These are phyloP conservation scores for Pachypeltis micranthus DNA, from an alignment of 1,140 invertebrate genomes.

Conservation along the genomic window DNA sequence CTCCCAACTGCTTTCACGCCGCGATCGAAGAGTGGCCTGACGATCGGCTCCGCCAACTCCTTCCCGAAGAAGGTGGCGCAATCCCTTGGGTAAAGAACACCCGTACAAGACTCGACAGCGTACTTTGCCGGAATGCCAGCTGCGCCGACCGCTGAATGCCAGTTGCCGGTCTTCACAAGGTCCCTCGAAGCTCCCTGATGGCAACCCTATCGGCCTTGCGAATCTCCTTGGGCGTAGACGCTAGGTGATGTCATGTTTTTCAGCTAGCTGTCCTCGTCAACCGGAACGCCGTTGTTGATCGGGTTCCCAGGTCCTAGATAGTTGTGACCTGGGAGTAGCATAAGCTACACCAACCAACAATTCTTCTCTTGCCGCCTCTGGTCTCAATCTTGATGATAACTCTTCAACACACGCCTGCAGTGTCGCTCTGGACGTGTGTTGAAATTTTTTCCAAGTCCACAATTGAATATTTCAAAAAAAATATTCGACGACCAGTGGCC, in stretches of 20 bases:
- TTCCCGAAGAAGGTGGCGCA: neutral
- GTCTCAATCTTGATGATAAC: too few species aligned
- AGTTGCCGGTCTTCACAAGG: neutral
- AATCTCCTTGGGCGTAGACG: neutral
- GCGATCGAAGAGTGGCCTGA: too few species aligned
- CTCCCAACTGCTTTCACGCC: too few species aligned
- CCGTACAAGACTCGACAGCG: neutral
- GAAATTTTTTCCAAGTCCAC: too few species aligned
- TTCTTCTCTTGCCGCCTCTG: too few species aligned
- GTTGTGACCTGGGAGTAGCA: constrained; percentile 5
- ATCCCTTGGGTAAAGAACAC: neutral
- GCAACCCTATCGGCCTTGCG: constrained; percentile 9
- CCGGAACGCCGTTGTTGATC: neutral
- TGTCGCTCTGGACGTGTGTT: too few species aligned
- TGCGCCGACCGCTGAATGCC: constrained; percentile 5
- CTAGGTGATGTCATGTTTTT: neutral
- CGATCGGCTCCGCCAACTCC: neutral
- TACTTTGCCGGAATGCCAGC: neutral
- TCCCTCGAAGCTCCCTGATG: constrained; percentile 4
- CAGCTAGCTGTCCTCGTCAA: constrained; percentile 10
- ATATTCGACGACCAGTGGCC: too few species aligned
- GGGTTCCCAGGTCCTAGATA: constrained; percentile 8
- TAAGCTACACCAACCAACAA: neutral
- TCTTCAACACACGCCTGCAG: too few species aligned
- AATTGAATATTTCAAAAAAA: too few species aligned